phyloP scores from a whole-genome alignment of 1,140 invertebrate species.

The Asobara japonica region DNA sequence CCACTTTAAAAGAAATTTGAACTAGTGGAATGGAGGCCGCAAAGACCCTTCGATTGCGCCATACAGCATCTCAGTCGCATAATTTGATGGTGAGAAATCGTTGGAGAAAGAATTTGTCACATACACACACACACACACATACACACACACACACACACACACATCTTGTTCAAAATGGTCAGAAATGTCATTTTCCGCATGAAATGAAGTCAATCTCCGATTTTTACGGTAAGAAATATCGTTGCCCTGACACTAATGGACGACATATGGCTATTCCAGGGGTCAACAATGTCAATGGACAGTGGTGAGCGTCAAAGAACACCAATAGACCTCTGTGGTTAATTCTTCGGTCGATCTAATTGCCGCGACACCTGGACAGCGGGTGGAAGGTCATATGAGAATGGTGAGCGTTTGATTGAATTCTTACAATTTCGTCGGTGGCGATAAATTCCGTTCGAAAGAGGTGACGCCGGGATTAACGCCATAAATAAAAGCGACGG shows the following conservation, averaged over 20 bases:
- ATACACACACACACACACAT: too few species aligned
- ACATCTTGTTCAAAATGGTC: too few species aligned
- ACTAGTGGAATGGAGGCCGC: too few species aligned
- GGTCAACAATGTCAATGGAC: too few species aligned
- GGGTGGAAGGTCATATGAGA: slow-evolving; percentile 6
- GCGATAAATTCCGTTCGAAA: slow-evolving; percentile 47
- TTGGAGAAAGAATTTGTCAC: too few species aligned
- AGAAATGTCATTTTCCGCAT: too few species aligned
- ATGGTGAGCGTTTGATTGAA: background rate
- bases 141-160: too few species aligned
- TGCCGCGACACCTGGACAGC: slow-evolving; percentile 47
- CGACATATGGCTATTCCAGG: slow-evolving; percentile 2
- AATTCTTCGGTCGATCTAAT: slow-evolving; percentile 53
- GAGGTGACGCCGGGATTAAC: slow-evolving; percentile 59
- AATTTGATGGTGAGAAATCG: too few species aligned
- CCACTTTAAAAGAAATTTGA: too few species aligned
- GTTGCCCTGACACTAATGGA: background rate
- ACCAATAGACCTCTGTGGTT: slow-evolving; percentile 50
- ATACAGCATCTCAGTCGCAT: too few species aligned
- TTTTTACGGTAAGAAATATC: background rate
- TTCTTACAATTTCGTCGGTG: background rate
- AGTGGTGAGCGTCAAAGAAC: slow-evolving; percentile 31
- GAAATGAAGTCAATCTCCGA: too few species aligned
- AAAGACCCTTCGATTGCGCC: too few species aligned
- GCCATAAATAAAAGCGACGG: slow-evolving; percentile 59